These are phyloP conservation scores for Latrodectus geometricus DNA, from an alignment of 1,140 invertebrate species.

Conservation along the genomic window DNA sequence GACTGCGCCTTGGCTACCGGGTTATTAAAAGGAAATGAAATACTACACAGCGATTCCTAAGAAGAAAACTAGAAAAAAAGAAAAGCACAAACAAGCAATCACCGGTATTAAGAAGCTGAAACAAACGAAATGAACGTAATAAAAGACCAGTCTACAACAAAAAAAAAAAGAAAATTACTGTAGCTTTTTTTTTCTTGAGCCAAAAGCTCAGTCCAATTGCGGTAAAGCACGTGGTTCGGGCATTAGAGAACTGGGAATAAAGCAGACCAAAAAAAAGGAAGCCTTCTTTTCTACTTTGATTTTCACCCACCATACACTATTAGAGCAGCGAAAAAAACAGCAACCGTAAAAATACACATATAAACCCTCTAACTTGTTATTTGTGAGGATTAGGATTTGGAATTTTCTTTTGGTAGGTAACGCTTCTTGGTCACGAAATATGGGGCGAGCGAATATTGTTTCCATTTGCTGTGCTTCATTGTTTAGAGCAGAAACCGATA, in stretches of 20 bases:
- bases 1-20: not conserved
- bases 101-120: conserved; percentile 41
- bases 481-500: not conserved
- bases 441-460: not conserved
- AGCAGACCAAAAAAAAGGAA: not conserved
- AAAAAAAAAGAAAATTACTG: conserved; percentile 31
- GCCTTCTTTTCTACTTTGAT: conserved; percentile 18
- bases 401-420: conserved; percentile 13
- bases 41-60: not conserved
- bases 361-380: conserved; percentile 41
- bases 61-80: not conserved
- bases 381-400: conserved; percentile 49
- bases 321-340: not conserved
- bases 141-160: conserved; percentile 22
- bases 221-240: conserved; percentile 19
- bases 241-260: conserved; percentile 22
- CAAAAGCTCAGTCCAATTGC: conserved; percentile 14
- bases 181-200: conserved; percentile 10
- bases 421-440: conserved; percentile 4
- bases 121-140: conserved; percentile 37
- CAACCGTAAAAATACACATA: conserved; percentile 22
- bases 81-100: conserved; percentile 12
- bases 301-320: conserved; percentile 14
- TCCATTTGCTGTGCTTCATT: not conserved
- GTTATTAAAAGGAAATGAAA: conserved; percentile 29